A percentile compares a stretch with the other conserved stretches of the same genome.
Conservation (phyloP, 2,113 vertebrate genomes). For the Rousettus leschenaultii region DNA sequence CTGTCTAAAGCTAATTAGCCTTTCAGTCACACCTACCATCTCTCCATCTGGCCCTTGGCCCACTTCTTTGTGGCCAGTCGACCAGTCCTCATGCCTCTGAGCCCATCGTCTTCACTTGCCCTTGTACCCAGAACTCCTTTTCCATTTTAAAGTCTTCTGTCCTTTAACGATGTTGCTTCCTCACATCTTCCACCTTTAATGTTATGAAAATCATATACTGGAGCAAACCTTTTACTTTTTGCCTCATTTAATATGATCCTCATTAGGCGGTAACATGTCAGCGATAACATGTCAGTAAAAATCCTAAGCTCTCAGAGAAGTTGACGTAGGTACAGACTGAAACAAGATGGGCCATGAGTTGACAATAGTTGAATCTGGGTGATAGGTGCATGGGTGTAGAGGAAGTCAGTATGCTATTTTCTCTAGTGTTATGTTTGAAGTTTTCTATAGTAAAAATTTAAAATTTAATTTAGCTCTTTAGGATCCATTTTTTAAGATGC, state of each 20-base stretch:
- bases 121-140: neutral
- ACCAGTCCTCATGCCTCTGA: neutral
- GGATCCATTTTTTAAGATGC: neutral
- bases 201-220: neutral
- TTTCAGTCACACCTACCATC: neutral
- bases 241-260: neutral
- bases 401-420: neutral
- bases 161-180: conserved; percentile 4
- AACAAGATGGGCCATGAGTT: neutral
- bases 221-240: neutral
- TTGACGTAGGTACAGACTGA: neutral
- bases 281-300: neutral
- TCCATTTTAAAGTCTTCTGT: neutral
- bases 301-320: neutral
- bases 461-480: neutral
- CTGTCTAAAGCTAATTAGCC: neutral
- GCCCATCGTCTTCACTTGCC: neutral
- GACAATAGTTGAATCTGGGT: conserved; percentile 5
- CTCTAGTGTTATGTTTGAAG: neutral
- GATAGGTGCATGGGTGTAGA: neutral
- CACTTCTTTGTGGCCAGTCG: neutral
- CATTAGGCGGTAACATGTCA: neutral
- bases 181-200: neutral
- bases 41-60: neutral
- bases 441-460: neutral